phyloP scores from a whole-genome alignment of 2,888 invertebrate genomes.

The Linnaemya tessellans region DNA sequence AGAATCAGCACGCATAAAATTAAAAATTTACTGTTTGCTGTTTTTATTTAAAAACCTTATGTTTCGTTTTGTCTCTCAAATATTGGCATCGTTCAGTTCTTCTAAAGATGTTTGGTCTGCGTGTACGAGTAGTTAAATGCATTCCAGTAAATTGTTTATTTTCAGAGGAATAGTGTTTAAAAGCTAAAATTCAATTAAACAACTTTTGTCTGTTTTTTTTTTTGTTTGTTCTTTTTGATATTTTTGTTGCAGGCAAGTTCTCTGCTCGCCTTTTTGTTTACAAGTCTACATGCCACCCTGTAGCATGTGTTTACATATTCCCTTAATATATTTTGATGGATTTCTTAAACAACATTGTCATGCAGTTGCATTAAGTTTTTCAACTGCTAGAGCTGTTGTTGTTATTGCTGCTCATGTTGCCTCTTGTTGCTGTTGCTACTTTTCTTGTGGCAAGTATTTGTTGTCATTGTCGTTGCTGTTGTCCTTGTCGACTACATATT shows the following conservation, averaged over 20 bases:
- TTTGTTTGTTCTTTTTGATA: too few relatives aligned
- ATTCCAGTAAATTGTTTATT: neutral
- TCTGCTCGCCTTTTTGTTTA: too few relatives aligned
- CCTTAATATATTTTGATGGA: constrained; percentile 66
- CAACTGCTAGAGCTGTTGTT: constrained; percentile 41
- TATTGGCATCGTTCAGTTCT: too few relatives aligned
- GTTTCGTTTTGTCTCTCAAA: too few relatives aligned
- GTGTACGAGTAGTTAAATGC: too few relatives aligned
- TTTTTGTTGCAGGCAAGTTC: too few relatives aligned
- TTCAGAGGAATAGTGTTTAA: neutral
- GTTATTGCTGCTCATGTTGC: constrained; percentile 32
- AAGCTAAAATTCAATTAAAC: neutral
- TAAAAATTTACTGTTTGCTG: too few relatives aligned
- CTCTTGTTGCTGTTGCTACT: constrained; percentile 10
- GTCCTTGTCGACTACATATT: constrained; percentile 21
- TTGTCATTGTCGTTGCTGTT: constrained; percentile 19
- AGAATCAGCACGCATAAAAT: too few relatives aligned
- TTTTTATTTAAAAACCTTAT: too few relatives aligned
- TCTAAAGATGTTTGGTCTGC: too few relatives aligned
- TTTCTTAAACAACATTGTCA: constrained; percentile 66
- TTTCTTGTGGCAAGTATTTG: constrained; percentile 20
- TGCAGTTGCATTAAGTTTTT: constrained; percentile 58
- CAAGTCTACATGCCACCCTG: neutral
- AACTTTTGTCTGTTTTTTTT: neutral
- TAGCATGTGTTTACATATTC: constrained; percentile 12